Evolutionary conservation across 2,888 invertebrate genomes (phyloP), one percentile per base, ranked within the genome.

Genomic region (Aphidius colemani): DNA sequence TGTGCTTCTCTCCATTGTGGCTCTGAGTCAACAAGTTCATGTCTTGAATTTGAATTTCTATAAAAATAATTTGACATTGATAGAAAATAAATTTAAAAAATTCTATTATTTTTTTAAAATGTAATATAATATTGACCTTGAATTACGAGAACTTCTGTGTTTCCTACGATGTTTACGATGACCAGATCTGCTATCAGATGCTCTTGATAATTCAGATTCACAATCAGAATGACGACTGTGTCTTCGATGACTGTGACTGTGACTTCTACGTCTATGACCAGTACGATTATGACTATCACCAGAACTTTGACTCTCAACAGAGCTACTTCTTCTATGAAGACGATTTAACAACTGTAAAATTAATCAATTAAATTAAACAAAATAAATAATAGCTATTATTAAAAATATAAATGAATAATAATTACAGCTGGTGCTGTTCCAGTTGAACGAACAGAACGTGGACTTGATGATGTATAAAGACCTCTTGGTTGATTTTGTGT

Each of bases 1-100:
- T 94, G 90, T 53, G 93, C 92, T 84, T 95, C 94, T 72, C 90
- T 89, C 95, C 95, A 95, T 81, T 95, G 95, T 60, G 90, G 88
- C 73, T 92, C 93, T 7, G 94, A 94, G 79, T 95, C 94, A 55
- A 95, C 90, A 74, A 95, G 85, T 82, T 94, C 94, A 70, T 84
- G 83, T 69, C 85, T 84, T 70, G 58, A 76, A 70, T 30, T 30
- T 30, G 30, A 30, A 64, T 61, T 64, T 66, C 45, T 61, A 51
- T 8, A 51, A 59, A 18, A 65, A 46, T 30, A 59, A 6, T 11
- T 2, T 6, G 6, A 43, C 5, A 9, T 13, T 30, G 30, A 30
- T n/a, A n/a, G n/a, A n/a, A n/a, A n/a, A n/a, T n/a, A n/a, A n/a
- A n/a, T n/a, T n/a, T n/a, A n/a, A n/a, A n/a, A n/a, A n/a, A n/a